These are phyloP conservation scores for Drosophila rubida DNA, from an alignment of 2,888 invertebrate species.

Conservation along the genomic window DNA sequence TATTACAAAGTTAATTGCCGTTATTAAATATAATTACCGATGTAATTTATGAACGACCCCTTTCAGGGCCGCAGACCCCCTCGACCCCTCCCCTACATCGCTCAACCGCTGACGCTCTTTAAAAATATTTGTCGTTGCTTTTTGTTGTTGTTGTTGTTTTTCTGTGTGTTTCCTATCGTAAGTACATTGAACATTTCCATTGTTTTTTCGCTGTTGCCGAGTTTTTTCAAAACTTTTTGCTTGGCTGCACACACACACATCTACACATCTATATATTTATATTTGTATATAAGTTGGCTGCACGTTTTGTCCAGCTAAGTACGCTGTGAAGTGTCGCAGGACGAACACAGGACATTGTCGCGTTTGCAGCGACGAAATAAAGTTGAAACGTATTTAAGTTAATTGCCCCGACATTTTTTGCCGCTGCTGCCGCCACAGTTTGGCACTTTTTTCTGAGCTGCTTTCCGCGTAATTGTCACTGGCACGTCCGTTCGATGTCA, in stretches of 20 bases:
- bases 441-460: constrained; percentile 54
- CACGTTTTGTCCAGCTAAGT: constrained; percentile 11
- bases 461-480: constrained; percentile 70
- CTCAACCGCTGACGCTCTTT: constrained; percentile 13
- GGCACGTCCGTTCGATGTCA: constrained; percentile 78
- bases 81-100: neutral
- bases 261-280: neutral
- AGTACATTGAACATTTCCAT: constrained; percentile 61
- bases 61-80: constrained; percentile 55
- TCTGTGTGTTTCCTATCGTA: constrained; percentile 42
- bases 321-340: constrained; percentile 41
- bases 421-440: constrained; percentile 36
- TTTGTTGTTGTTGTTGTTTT: no score
- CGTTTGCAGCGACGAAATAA: constrained; percentile 40
- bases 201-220: constrained; percentile 37
- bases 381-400: constrained; percentile 68
- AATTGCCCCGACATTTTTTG: constrained; percentile 68
- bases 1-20: constrained; percentile 78
- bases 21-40: constrained; percentile 77
- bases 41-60: constrained; percentile 79
- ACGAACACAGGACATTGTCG: constrained; percentile 65
- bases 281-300: neutral
- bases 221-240: constrained; percentile 64
- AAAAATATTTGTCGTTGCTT: constrained; percentile 45
- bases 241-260: constrained; percentile 50